Percentiles rank a stretch among this genome's conserved stretches.
Conservation (phyloP, 2,888 invertebrate genomes). For the Malthinus flaveolus region DNA sequence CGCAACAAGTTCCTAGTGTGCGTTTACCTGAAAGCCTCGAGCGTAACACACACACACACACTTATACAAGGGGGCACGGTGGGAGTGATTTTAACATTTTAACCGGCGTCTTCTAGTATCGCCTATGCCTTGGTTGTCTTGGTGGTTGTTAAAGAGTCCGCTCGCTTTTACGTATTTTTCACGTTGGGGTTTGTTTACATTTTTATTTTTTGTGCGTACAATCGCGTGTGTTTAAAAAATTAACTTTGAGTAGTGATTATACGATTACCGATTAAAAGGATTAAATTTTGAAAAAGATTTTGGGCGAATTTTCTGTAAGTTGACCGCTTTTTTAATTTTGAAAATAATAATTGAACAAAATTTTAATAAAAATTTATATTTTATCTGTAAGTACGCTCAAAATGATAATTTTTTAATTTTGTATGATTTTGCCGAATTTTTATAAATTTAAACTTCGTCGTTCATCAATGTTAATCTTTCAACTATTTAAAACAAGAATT, state of each 20-base stretch:
- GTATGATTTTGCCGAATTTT: too few species aligned
- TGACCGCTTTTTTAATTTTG: too few species aligned
- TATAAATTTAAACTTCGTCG: too few species aligned
- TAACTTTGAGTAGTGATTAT: background rate
- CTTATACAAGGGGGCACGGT: conserved; percentile 16
- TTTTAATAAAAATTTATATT: too few species aligned
- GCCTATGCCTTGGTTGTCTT: conserved; percentile 23
- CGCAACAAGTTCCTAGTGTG: conserved; percentile 17
- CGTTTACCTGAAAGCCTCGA: conserved; percentile 11
- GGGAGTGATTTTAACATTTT: conserved; percentile 22
- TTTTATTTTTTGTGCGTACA: background rate
- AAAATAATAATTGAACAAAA: too few species aligned
- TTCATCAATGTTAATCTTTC: too few species aligned
- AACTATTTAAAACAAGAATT: too few species aligned
- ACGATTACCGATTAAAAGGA: background rate
- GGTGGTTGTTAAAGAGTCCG: conserved; percentile 14
- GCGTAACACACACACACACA: background rate
- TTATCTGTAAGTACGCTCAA: too few species aligned
- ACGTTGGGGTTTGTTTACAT: conserved; percentile 18
- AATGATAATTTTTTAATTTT: too few species aligned
- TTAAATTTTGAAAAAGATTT: background rate
- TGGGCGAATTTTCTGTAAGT: too few species aligned
- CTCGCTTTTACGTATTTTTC: conserved; percentile 8
- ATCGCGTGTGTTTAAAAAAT: conserved; percentile 3
- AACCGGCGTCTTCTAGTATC: conserved; percentile 23